Conservation (phyloP, 2,797 vertebrate genomes). For the Sebastolobus altivelis region DNA sequence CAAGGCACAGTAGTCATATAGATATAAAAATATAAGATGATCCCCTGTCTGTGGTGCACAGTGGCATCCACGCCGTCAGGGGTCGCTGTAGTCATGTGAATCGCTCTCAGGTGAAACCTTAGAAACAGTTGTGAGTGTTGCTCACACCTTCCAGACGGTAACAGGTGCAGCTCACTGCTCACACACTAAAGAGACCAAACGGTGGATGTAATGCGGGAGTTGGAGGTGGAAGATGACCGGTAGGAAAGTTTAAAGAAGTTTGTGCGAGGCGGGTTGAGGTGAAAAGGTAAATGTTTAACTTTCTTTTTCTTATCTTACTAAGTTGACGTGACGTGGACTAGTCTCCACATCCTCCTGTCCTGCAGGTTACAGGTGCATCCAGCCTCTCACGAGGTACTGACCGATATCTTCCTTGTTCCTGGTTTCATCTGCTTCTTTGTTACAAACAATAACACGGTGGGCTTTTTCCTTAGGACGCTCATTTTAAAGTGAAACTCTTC, state of each 20-base stretch:
- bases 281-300: slow-evolving; percentile 34
- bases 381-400: slow-evolving; percentile 23
- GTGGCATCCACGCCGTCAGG: slow-evolving; percentile 32
- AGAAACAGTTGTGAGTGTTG: neutral
- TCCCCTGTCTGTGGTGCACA: neutral
- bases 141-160: neutral
- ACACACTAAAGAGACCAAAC: rapidly evolving
- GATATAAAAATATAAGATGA: too few relatives aligned
- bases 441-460: neutral
- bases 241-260: neutral
- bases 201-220: rapidly evolving
- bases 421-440: neutral
- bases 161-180: slow-evolving; percentile 39
- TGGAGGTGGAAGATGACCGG: neutral
- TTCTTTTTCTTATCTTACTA: neutral
- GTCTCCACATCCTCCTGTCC: slow-evolving; percentile 2
- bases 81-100: slow-evolving; percentile 39
- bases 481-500: neutral
- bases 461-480: neutral
- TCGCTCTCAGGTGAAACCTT: slow-evolving; percentile 9
- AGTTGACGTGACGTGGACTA: slow-evolving; percentile 63
- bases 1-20: too few relatives aligned
- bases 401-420: neutral
- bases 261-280: neutral
- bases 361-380: slow-evolving; percentile 33